Conservation (phyloP, 2,888 invertebrate genomes). For the Notodonta dromedarius region DNA sequence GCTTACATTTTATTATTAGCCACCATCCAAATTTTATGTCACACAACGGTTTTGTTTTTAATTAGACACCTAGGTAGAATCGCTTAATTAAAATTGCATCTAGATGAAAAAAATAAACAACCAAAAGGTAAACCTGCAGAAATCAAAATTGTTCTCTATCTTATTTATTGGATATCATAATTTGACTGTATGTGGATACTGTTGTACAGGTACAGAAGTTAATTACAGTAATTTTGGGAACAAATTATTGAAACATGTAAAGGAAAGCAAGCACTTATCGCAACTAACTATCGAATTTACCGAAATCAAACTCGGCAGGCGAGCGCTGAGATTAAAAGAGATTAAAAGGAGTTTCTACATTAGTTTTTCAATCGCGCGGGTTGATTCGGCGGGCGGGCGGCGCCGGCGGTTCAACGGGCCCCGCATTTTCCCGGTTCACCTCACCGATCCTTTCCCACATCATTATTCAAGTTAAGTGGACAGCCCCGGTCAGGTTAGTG, state of each 20-base stretch:
- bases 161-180: too few species aligned
- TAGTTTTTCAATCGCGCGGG: slow-evolving; percentile 43
- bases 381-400: slow-evolving; percentile 25
- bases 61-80: slow-evolving; percentile 16
- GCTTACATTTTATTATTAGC: slow-evolving; percentile 69
- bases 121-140: too few species aligned
- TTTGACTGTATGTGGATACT: too few species aligned
- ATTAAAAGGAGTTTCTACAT: slow-evolving; percentile 35
- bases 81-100: not conserved
- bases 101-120: not conserved
- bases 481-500: slow-evolving; percentile 69
- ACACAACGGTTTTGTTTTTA: slow-evolving; percentile 42
- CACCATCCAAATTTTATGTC: slow-evolving; percentile 53
- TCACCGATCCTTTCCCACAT: slow-evolving; percentile 67
- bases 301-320: not conserved
- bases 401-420: slow-evolving; percentile 34
- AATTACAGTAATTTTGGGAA: not conserved
- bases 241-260: not conserved
- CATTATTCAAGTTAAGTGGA: slow-evolving; percentile 81
- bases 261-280: not conserved
- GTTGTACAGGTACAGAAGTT: not conserved
- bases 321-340: slow-evolving; percentile 27
- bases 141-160: too few species aligned
- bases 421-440: slow-evolving; percentile 65
- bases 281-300: not conserved